Percentiles rank a stretch among this genome's conserved stretches.
phyloP scores from a whole-genome alignment of 2,113 vertebrate species.

The Anseranas semipalmata region DNA sequence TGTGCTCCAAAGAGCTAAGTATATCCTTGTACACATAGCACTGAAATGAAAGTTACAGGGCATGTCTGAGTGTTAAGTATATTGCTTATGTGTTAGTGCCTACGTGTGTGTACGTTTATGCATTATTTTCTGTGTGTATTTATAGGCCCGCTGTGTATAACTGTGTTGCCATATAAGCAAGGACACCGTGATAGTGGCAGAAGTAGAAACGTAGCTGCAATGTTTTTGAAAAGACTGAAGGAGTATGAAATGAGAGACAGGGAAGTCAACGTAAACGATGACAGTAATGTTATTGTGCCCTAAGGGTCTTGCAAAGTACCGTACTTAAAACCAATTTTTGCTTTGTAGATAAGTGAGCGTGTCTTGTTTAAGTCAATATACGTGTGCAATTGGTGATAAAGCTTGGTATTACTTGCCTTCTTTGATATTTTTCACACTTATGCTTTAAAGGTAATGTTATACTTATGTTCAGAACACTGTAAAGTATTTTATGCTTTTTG shows the following conservation, averaged over 20 bases:
- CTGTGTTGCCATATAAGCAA: neutral
- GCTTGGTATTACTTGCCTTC: conserved; percentile 36
- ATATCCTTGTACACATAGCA: neutral
- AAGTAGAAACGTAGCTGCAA: neutral
- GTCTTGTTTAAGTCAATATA: conserved; percentile 54
- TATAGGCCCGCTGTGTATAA: fast-evolving
- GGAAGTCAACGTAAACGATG: conserved; percentile 31
- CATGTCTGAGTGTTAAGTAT: neutral
- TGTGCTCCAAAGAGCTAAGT: neutral
- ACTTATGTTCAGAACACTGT: neutral
- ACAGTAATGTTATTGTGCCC: conserved; percentile 58
- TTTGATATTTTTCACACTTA: conserved; percentile 53
- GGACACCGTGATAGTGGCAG: neutral
- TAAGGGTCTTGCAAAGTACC: conserved; percentile 50
- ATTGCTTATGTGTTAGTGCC: neutral
- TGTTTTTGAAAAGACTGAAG: neutral
- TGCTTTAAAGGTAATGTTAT: conserved; percentile 39
- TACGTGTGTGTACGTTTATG: neutral
- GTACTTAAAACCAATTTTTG: conserved; percentile 67
- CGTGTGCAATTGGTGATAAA: conserved; percentile 34
- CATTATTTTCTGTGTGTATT: neutral
- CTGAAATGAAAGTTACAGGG: neutral
- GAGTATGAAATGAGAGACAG: neutral
- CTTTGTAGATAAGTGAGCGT: conserved; percentile 61
- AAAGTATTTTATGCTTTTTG: conserved; percentile 7